Conservation (phyloP, 92 coral and sea anemone species). For the Zoanthus sansibaricus region DNA sequence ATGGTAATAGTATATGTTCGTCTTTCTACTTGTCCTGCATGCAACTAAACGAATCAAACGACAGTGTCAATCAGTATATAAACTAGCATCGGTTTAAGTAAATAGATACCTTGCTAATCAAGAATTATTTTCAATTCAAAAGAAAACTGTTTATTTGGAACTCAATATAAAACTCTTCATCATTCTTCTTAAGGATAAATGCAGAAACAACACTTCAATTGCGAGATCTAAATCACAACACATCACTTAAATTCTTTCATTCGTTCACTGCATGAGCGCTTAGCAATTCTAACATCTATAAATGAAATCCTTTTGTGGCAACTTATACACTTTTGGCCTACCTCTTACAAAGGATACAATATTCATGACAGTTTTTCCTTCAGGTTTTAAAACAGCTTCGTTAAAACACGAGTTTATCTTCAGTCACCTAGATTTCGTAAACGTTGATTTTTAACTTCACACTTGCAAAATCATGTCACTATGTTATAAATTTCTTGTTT, state of each 20-base stretch:
- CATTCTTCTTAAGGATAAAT: not conserved
- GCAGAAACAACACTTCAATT: not conserved
- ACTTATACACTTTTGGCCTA: not conserved
- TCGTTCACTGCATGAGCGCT: not conserved
- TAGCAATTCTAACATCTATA: not conserved
- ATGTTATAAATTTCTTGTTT: slow-evolving; percentile 7
- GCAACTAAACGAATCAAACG: not conserved
- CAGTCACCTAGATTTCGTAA: not conserved
- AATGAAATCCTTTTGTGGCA: not conserved
- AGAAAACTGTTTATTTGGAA: not conserved
- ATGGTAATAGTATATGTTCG: not conserved
- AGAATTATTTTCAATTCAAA: not conserved
- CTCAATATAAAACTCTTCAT: not conserved
- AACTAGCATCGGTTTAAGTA: not conserved
- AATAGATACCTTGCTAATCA: not conserved
- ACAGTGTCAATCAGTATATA: too few relatives aligned
- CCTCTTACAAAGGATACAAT: not conserved
- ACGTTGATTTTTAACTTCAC: not conserved
- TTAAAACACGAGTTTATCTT: not conserved
- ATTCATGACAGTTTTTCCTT: too few relatives aligned
- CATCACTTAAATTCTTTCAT: not conserved
- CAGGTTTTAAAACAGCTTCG: not conserved
- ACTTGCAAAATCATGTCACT: not conserved
- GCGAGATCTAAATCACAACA: not conserved
- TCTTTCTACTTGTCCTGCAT: not conserved